These are phyloP conservation scores for Sebastes fasciatus DNA, from an alignment of 2,113 vertebrate species.

Conservation along the genomic window DNA sequence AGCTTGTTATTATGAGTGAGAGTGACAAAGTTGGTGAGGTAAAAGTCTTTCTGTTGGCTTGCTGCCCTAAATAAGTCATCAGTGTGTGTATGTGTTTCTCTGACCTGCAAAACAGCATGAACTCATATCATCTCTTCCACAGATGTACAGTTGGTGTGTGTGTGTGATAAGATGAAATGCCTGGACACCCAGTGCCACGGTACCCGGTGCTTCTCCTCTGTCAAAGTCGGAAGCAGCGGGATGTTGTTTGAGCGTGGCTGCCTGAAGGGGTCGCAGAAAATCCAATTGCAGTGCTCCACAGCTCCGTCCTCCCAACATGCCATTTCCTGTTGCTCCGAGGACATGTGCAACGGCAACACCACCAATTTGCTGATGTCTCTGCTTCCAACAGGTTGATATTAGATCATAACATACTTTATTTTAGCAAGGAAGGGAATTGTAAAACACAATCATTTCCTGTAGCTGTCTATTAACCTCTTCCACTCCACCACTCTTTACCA, in stretches of 20 bases:
- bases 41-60: not conserved
- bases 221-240: slow-evolving; percentile 66
- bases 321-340: slow-evolving; percentile 80
- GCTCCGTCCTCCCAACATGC: slow-evolving; percentile 73
- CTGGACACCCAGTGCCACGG: slow-evolving; percentile 76
- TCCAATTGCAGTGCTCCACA: slow-evolving; percentile 77
- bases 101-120: not conserved
- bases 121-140: slow-evolving; percentile 7
- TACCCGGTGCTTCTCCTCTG: slow-evolving; percentile 82
- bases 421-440: not conserved
- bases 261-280: slow-evolving; percentile 72
- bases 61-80: not conserved
- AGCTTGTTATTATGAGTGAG: not conserved
- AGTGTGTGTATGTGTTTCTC: not conserved
- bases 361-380: slow-evolving; percentile 71
- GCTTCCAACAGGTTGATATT: slow-evolving; percentile 70
- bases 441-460: not conserved
- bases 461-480: not conserved
- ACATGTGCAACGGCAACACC: slow-evolving; percentile 84
- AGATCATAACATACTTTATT: not conserved
- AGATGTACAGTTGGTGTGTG: slow-evolving; percentile 82
- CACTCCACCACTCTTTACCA: too few species aligned
- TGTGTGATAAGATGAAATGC: slow-evolving; percentile 70
- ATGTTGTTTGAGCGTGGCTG: slow-evolving; percentile 80
- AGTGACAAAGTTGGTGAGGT: not conserved